Conservation (phyloP, 2,797 vertebrate genomes). For the Fundulus diaphanus region DNA sequence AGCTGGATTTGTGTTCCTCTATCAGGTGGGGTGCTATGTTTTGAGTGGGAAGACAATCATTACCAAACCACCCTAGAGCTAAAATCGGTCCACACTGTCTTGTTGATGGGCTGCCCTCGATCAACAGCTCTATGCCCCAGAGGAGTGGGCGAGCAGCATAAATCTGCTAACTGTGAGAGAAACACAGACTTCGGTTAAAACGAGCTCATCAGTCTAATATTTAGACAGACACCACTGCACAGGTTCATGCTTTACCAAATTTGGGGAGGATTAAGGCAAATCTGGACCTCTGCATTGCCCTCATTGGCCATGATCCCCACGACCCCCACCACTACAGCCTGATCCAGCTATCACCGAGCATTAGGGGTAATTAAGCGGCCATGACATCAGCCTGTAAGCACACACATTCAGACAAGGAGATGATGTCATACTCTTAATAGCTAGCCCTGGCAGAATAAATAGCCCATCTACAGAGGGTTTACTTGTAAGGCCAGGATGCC, state of each 20-base stretch:
- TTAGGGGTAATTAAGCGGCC: slow-evolving; percentile 60
- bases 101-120: slow-evolving; percentile 77
- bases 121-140: slow-evolving; percentile 67
- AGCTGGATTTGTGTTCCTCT: slow-evolving; percentile 45
- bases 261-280: slow-evolving; percentile 39
- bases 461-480: slow-evolving; percentile 67
- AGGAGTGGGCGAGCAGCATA: slow-evolving; percentile 53
- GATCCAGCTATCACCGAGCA: slow-evolving; percentile 37
- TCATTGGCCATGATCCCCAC: slow-evolving; percentile 12
- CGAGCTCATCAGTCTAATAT: slow-evolving; percentile 12
- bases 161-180: slow-evolving; percentile 44
- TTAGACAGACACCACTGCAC: slow-evolving; percentile 2
- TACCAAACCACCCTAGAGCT: slow-evolving; percentile 69
- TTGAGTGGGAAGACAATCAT: slow-evolving; percentile 71
- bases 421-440: slow-evolving; percentile 70
- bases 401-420: slow-evolving; percentile 55
- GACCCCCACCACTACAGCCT: slow-evolving; percentile 2
- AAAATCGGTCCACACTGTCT: slow-evolving; percentile 74
- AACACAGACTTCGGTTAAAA: slow-evolving; percentile 40
- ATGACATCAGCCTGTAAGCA: slow-evolving; percentile 69
- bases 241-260: slow-evolving; percentile 28
- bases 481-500: slow-evolving; percentile 63
- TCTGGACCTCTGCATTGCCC: slow-evolving; percentile 32
- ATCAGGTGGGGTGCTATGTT: slow-evolving; percentile 63
- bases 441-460: slow-evolving; percentile 47